A percentile compares a stretch with the other conserved stretches of the same genome.
Evolutionary conservation across 2,888 invertebrate genomes (phyloP).

Genomic region (Sylvicola cinctus): DNA sequence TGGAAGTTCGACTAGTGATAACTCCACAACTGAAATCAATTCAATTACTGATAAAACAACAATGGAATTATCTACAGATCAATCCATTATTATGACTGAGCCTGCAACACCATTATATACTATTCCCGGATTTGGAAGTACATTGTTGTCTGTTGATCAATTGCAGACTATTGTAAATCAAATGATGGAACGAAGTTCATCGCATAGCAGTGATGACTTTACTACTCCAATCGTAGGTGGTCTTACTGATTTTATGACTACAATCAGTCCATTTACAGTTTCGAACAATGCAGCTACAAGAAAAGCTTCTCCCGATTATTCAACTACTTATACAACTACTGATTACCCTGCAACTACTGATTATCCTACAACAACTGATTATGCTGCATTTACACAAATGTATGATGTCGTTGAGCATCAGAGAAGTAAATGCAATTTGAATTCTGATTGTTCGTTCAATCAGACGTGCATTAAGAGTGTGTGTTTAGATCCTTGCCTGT

Average conservation of each 20-base stretch:
- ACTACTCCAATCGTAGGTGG: constrained; percentile 3
- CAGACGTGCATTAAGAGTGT: constrained; percentile 9
- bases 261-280: not conserved
- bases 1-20: constrained; percentile 1
- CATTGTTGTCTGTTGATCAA: too few species aligned
- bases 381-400: constrained; percentile 1
- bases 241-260: constrained; percentile 1
- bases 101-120: not conserved
- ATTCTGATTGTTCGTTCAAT: too few species aligned
- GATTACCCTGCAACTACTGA: not conserved
- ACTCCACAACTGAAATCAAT: constrained; percentile 7
- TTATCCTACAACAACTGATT: not conserved
- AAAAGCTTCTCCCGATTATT: too few species aligned
- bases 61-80: constrained; percentile 2
- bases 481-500: constrained; percentile 32
- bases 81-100: constrained; percentile 7
- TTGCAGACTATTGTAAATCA: not conserved
- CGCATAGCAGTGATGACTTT: constrained; percentile 3
- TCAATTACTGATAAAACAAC: constrained; percentile 4
- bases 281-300: too few species aligned
- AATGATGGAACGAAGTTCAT: constrained; percentile 3
- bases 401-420: not conserved
- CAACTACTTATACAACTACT: not conserved
- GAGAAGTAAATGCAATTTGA: too few species aligned
- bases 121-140: too few species aligned